phyloP scores from a whole-genome alignment of 2,113 vertebrate species.

The Sander lucioperca region DNA sequence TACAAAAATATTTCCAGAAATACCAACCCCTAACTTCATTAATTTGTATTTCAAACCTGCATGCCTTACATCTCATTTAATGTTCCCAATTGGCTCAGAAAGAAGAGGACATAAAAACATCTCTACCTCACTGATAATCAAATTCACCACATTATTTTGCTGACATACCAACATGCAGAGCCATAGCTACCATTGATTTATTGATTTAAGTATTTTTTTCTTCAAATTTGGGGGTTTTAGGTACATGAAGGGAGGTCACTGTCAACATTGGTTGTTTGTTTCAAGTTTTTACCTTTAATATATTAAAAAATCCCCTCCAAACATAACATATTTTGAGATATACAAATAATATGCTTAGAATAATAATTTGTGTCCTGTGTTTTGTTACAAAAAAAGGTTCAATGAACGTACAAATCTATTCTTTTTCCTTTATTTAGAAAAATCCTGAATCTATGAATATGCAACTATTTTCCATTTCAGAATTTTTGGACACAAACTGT shows the following conservation, averaged over 20 bases:
- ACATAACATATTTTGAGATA: background rate
- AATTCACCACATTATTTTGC: background rate
- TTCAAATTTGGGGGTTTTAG: background rate
- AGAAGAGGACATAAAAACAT: conserved; percentile 10
- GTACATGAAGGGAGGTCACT: background rate
- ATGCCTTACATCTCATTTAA: conserved; percentile 1
- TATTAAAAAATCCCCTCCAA: background rate
- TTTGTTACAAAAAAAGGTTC: no score
- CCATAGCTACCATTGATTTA: background rate
- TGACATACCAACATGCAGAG: background rate
- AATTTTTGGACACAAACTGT: background rate
- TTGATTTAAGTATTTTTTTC: background rate
- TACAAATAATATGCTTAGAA: no score
- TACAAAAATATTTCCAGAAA: conserved; percentile 31
- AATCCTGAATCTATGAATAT: background rate
- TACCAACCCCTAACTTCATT: conserved; percentile 13
- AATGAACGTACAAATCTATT: background rate
- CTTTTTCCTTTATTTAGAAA: background rate
- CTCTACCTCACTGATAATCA: conserved; percentile 7
- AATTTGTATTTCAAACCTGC: conserved; percentile 7
- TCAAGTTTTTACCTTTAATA: background rate
- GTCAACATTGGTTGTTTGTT: background rate
- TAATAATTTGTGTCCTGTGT: no score
- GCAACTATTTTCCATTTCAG: background rate
- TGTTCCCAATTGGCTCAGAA: conserved; percentile 21